phyloP scores from a whole-genome alignment of 2,888 invertebrate species.

The Abrostola tripartita region DNA sequence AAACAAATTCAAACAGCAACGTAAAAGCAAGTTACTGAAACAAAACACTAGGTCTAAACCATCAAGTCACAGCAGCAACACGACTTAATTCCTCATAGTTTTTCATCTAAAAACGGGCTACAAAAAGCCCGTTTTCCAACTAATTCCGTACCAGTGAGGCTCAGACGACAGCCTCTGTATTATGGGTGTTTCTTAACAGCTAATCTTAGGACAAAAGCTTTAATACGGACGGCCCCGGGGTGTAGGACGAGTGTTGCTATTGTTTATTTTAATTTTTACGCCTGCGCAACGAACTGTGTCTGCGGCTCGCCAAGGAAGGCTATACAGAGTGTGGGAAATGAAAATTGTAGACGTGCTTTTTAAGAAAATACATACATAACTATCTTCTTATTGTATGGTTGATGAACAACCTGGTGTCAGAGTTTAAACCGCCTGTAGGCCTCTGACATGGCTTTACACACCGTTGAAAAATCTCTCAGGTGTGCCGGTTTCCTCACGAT shows the following conservation, averaged over 20 bases:
- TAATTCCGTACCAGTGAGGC: conserved; percentile 59
- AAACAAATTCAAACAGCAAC: conserved; percentile 13
- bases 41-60: conserved; percentile 46
- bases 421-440: too few species aligned
- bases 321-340: conserved; percentile 62
- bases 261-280: conserved; percentile 88
- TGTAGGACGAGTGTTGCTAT: conserved; percentile 82
- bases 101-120: conserved; percentile 43
- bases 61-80: conserved; percentile 50
- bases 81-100: conserved; percentile 58
- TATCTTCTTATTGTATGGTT: too few species aligned
- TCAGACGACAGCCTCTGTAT: conserved; percentile 64
- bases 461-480: too few species aligned
- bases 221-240: conserved; percentile 80
- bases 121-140: conserved; percentile 47
- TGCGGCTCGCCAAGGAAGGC: conserved; percentile 67
- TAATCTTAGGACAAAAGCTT: conserved; percentile 88
- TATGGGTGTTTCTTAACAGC: conserved; percentile 81
- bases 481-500: too few species aligned
- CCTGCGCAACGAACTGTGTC: conserved; percentile 71
- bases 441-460: too few species aligned
- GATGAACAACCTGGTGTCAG: too few species aligned
- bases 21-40: conserved; percentile 32
- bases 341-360: too few species aligned
- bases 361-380: too few species aligned